Evolutionary conservation across 2,888 invertebrate species (phyloP).

Genomic region (Taenaris catops): DNA sequence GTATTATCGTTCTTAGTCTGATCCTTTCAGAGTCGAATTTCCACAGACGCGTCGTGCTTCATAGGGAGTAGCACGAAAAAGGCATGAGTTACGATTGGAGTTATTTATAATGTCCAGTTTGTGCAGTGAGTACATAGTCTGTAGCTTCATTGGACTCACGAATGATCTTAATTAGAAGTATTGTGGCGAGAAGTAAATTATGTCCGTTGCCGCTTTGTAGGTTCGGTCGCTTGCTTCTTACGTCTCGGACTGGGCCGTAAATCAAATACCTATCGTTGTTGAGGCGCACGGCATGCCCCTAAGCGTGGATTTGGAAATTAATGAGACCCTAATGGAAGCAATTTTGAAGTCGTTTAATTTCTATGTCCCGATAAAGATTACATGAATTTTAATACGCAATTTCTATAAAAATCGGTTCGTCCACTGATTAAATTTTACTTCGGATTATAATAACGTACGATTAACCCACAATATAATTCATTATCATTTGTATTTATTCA

Average conservation of each 20-base stretch:
- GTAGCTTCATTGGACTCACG: conserved; percentile 60
- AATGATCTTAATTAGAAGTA: conserved; percentile 77
- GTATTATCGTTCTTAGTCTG: conserved; percentile 39
- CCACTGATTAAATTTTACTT: conserved; percentile 27
- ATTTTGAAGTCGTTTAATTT: conserved; percentile 61
- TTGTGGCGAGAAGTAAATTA: conserved; percentile 68
- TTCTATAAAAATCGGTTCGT: conserved; percentile 56
- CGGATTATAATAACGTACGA: conserved; percentile 16
- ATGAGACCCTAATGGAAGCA: conserved; percentile 68
- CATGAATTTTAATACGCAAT: conserved; percentile 66
- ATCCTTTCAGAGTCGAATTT: conserved; percentile 36
- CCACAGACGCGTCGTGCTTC: conserved; percentile 31
- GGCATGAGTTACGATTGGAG: conserved; percentile 65
- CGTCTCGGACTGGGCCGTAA: conserved; percentile 42
- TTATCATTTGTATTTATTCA: conserved; percentile 11
- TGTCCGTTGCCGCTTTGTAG: conserved; percentile 47
- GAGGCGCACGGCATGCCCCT: conserved; percentile 44
- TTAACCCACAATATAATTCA: conserved; percentile 12
- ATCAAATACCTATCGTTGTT: conserved; percentile 53
- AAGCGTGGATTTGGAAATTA: conserved; percentile 69
- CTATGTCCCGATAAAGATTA: conserved; percentile 53
- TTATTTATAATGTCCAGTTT: conserved; percentile 74
- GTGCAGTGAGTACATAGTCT: conserved; percentile 58
- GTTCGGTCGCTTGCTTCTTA: conserved; percentile 31
- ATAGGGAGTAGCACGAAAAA: conserved; percentile 48